Base-by-base conservation (phyloP, 2,888 invertebrate species). In the Tillus elongatus region DNA sequence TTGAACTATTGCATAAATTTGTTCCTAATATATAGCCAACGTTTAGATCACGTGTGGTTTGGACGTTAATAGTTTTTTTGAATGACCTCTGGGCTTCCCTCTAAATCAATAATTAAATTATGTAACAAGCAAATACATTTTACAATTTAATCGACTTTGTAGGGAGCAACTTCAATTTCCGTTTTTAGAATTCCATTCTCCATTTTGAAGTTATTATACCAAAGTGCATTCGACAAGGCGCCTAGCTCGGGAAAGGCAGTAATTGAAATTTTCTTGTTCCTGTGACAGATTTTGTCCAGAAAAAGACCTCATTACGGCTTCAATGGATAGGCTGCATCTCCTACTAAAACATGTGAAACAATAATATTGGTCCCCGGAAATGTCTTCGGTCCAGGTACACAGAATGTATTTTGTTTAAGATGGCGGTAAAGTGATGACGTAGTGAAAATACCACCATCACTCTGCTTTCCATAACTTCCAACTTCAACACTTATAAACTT, bases 401-500 rank as follows among this genome's bases (percentile, higher is more conserved):
- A 29, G 29, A 29, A 29, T 29, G 29, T 29, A n/a, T 29, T 29
- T 29, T 29, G 29, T 29, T 29, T 10, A 11, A 29, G 29, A 29
- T 8, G 24, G 24, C 10, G 10, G 11, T 29, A 29, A 10, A 29
- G 29, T 10, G 29, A 29, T 29, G 29, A 29, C 4, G 29, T 29
- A 29, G 4, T 29, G 29, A 29, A 29, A 29, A 29, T 29, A 29
- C 42, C 43, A n/a, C n/a, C n/a, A 31, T 43, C 48, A 14, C 40
- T 40, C 12, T 44, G 39, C 15, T 37, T 29, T 4, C 44, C 47
- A 30, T 39, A 47, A 4, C 36, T 38, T 26, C 44, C 47, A 10
- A 49, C 41, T 31, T 46, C 44, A 24, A 49, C 39, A 13, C 37
- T 29, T 11, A 41, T 44, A 33, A 44, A 45, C 35, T 35, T 38